These are phyloP conservation scores for Yponomeuta sedellus DNA, from an alignment of 2,888 invertebrate species.

Conservation along the genomic window DNA sequence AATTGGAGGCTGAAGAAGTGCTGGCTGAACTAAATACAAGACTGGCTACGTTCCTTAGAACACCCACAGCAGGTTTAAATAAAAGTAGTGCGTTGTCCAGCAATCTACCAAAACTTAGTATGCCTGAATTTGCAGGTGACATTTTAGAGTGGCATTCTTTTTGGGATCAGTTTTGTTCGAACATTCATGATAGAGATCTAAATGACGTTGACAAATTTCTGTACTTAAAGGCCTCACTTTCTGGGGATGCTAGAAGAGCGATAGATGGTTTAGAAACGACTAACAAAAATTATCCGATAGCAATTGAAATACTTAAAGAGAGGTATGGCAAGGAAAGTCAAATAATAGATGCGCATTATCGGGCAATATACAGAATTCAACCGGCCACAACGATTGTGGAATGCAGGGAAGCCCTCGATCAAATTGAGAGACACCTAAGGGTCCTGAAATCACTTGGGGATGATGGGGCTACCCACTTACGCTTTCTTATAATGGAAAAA, in stretches of 20 bases:
- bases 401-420: too few relatives aligned
- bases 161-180: constrained; percentile 28
- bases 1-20: too few relatives aligned
- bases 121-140: constrained; percentile 25
- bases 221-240: constrained; percentile 24
- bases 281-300: constrained; percentile 23
- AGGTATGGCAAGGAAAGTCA: constrained; percentile 20
- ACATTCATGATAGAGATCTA: constrained; percentile 22
- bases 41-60: not conserved
- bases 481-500: too few relatives aligned
- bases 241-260: constrained; percentile 22
- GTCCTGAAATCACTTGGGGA: too few relatives aligned
- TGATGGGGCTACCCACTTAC: too few relatives aligned
- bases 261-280: constrained; percentile 25
- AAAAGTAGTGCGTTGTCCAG: not conserved
- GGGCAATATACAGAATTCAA: constrained; percentile 21
- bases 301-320: too few relatives aligned
- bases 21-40: not conserved
- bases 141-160: constrained; percentile 26
- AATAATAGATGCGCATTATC: constrained; percentile 24
- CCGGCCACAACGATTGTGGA: too few relatives aligned
- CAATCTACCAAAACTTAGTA: constrained; percentile 19
- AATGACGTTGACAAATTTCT: constrained; percentile 26
- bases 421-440: too few relatives aligned
- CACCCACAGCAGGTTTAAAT: too few relatives aligned